phyloP scores from a whole-genome alignment of 2,113 vertebrate species.

The Euleptes europaea region DNA sequence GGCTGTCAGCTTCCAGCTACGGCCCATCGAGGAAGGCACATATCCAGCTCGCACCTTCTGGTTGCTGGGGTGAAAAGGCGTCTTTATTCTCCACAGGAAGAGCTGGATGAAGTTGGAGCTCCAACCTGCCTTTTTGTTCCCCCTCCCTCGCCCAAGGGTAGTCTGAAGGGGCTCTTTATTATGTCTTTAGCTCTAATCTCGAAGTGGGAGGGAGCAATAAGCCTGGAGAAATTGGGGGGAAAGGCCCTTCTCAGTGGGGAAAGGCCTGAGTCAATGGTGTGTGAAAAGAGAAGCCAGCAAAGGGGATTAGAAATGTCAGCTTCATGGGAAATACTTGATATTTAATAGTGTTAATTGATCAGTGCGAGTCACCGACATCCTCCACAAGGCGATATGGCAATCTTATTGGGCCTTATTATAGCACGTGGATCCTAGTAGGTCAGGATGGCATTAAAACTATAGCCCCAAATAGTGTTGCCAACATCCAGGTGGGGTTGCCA shows the following conservation, averaged over 20 bases:
- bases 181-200: slow-evolving; percentile 53
- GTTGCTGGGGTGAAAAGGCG: slow-evolving; percentile 72
- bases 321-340: slow-evolving; percentile 46
- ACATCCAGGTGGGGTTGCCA: too few species aligned
- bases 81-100: slow-evolving; percentile 56
- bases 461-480: too few species aligned
- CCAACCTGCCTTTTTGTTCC: slow-evolving; percentile 2
- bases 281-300: slow-evolving; percentile 43
- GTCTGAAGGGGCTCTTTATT: slow-evolving; percentile 50
- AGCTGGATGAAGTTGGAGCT: slow-evolving; percentile 55
- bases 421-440: neutral
- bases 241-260: slow-evolving; percentile 20
- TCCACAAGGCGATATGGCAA: neutral
- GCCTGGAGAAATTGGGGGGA: neutral
- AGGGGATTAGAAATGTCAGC: slow-evolving; percentile 45
- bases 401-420: neutral
- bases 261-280: slow-evolving; percentile 36
- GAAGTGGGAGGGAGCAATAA: slow-evolving; percentile 39
- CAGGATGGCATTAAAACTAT: neutral
- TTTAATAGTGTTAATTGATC: slow-evolving; percentile 35
- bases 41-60: slow-evolving; percentile 60
- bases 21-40: slow-evolving; percentile 44
- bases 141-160: rapidly evolving
- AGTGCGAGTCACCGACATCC: neutral
- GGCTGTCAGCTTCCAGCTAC: slow-evolving; percentile 58